These are phyloP conservation scores for Hipparchia semele DNA, from an alignment of 2,888 invertebrate species.

Conservation along the genomic window DNA sequence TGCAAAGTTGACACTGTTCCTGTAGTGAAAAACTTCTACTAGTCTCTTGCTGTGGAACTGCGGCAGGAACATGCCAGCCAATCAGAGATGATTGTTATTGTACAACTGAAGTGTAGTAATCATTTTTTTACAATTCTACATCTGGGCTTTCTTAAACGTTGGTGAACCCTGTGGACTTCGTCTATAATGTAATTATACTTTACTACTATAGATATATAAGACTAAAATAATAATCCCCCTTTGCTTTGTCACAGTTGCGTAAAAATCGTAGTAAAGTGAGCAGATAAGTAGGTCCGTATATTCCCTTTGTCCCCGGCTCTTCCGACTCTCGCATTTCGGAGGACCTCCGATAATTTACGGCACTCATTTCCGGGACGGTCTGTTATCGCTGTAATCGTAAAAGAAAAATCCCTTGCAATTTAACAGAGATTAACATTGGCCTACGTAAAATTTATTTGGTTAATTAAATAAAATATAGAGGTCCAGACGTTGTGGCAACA, in stretches of 20 bases:
- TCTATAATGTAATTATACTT: no score
- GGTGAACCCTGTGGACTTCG: no score
- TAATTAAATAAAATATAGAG: not conserved
- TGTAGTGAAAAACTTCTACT: no score
- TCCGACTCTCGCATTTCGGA: not conserved
- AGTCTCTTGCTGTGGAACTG: no score
- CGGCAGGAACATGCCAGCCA: no score
- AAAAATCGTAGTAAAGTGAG: not conserved
- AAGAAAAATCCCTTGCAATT: conserved; percentile 28
- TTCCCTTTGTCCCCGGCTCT: conserved; percentile 6
- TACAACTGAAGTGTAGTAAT: no score
- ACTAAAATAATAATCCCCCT: not conserved
- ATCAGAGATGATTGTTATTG: no score
- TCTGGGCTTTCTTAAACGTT: no score
- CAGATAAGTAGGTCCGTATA: conserved; percentile 8
- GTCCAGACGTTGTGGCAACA: not conserved
- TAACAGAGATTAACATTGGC: conserved; percentile 33
- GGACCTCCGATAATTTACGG: conserved; percentile 50
- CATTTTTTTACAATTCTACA: no score
- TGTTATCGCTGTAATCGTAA: conserved; percentile 39
- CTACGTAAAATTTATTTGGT: conserved; percentile 20
- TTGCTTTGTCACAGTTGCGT: not conserved
- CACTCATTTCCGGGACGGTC: conserved; percentile 46
- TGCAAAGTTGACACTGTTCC: no score
- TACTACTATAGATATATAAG: no score